Base-by-base conservation (phyloP, 2,113 vertebrate genomes). In the Apistogramma diplotaenia region DNA sequence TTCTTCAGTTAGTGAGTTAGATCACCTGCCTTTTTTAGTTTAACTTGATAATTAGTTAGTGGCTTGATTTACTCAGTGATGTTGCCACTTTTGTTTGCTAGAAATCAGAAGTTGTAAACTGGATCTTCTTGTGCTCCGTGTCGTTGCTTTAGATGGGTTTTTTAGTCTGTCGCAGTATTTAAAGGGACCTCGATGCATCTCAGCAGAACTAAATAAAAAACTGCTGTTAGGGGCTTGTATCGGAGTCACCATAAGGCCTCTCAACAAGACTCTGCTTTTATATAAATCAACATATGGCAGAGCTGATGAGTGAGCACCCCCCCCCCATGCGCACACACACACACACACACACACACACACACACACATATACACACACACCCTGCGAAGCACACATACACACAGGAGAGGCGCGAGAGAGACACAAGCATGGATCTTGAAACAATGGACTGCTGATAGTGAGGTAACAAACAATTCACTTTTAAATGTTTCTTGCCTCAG, bases 271-370 rank as follows among this genome's bases (percentile, higher is more conserved):
- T 85, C 67, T 79, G 73, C 53, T 83, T 84, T 83, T 65, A 73
- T 58, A 83, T 75, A 79, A 81, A 83, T 55, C 77, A 92, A 59
- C 90, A 90, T 90, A 92, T 90, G 87, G 89, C 74, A 76, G 76
- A 56, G 80, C 76, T 77, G 83, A 85, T 79, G 89, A 75, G 35
- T 72, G 79, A 78, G 61, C 76, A 35, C 8, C 33, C 33, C 33
- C 29, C 1, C 6, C 29, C 5, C 31, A n/a, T n/a, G n/a, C n/a
- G n/a, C 31, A 33, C 31, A 5, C 5, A 7, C 43, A 7, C 59
- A 27, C 15, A 76, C 59, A 80, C 71, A 76, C 37, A 33, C n/a
- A n/a, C n/a, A n/a, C 8, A 40, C 37, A 40, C 10, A 40, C 31
- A 60, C 18, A 60, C 58, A 13, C 31, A 35, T n/a, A n/a, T n/a